These are phyloP conservation scores for Candoia aspera DNA, from an alignment of 2,113 vertebrate genomes.

Conservation along the genomic window DNA sequence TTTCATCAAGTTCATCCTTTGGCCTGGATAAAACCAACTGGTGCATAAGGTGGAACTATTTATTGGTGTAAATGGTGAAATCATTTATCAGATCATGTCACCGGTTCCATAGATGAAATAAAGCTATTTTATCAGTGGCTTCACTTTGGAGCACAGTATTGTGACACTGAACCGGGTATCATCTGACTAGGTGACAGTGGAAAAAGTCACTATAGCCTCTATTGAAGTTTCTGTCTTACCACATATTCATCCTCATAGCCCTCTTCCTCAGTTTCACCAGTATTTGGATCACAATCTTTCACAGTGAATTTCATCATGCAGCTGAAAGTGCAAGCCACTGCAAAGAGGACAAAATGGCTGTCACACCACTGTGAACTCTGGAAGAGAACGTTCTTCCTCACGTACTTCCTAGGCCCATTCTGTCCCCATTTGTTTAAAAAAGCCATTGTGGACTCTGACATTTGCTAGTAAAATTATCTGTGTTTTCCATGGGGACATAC, in stretches of 20 bases:
- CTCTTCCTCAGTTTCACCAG: slow-evolving; percentile 75
- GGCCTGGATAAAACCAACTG: not conserved
- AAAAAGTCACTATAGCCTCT: not conserved
- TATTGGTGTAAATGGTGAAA: not conserved
- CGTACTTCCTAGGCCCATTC: not conserved
- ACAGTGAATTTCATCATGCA: slow-evolving; percentile 85
- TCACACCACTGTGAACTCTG: not conserved
- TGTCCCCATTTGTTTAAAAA: not conserved
- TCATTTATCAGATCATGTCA: not conserved
- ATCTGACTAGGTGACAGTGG: not conserved
- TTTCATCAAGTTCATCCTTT: not conserved
- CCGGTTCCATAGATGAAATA: not conserved
- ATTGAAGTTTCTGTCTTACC: slow-evolving; percentile 68
- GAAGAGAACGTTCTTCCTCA: not conserved
- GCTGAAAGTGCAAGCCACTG: slow-evolving; percentile 83
- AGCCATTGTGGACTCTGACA: not conserved
- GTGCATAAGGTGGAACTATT: not conserved
- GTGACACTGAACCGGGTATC: not conserved
- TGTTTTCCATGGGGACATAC: not conserved
- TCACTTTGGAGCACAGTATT: not conserved
- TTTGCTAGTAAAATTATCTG: not conserved
- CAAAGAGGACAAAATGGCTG: not conserved
- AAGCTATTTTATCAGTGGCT: not conserved
- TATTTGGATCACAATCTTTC: slow-evolving; percentile 83
- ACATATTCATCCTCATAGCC: slow-evolving; percentile 85